Conservation (phyloP, 2,113 vertebrate species). For the Tamias sibiricus region DNA sequence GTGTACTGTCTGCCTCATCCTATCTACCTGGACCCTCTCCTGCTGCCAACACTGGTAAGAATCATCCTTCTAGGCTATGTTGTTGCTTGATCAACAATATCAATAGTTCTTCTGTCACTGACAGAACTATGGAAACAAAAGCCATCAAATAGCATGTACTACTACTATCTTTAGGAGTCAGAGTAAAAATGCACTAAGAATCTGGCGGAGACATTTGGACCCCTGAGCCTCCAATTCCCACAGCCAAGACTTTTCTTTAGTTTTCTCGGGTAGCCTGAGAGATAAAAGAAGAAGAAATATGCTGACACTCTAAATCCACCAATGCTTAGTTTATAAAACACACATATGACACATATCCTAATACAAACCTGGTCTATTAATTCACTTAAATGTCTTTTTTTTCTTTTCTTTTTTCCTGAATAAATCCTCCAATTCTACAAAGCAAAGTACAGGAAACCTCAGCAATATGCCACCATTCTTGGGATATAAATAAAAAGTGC, state of each 20-base stretch:
- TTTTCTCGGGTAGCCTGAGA: slow-evolving; percentile 71
- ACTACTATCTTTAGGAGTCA: slow-evolving; percentile 63
- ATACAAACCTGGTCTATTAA: slow-evolving; percentile 57
- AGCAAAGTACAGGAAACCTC: slow-evolving; percentile 44
- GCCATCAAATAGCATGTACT: slow-evolving; percentile 16
- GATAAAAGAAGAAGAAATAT: slow-evolving; percentile 62
- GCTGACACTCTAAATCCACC: slow-evolving; percentile 53
- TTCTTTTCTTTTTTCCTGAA: background rate
- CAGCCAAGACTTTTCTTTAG: slow-evolving; percentile 71
- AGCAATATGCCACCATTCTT: slow-evolving; percentile 38
- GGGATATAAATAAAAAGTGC: slow-evolving; percentile 65
- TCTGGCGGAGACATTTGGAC: slow-evolving; percentile 70
- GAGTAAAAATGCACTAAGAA: slow-evolving; percentile 67
- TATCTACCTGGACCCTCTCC: slow-evolving; percentile 10
- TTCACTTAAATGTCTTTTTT: background rate
- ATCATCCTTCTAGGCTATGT: background rate
- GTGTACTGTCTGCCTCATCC: slow-evolving; percentile 34
- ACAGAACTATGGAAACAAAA: slow-evolving; percentile 17
- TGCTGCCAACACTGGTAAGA: background rate
- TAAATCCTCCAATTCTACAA: slow-evolving; percentile 42
- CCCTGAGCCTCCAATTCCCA: slow-evolving; percentile 55
- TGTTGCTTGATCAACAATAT: background rate
- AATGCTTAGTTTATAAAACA: slow-evolving; percentile 69
- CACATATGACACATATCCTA: slow-evolving; percentile 55
- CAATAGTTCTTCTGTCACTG: background rate